These are phyloP conservation scores for Andrena dorsata DNA, from an alignment of 2,888 invertebrate species.

Conservation along the genomic window DNA sequence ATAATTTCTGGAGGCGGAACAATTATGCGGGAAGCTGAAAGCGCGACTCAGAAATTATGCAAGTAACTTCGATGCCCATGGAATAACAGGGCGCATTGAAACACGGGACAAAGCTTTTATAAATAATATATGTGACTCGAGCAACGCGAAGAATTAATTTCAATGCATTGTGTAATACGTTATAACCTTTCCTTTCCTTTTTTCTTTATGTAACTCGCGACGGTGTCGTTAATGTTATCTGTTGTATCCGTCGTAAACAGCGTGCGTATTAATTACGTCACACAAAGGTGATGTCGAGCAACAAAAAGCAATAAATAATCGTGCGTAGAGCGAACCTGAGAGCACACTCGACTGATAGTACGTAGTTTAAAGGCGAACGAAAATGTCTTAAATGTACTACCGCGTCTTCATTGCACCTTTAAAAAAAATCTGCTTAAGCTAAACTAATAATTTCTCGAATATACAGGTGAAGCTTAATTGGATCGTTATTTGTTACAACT, in stretches of 20 bases:
- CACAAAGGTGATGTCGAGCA: conserved; percentile 40
- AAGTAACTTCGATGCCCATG: not conserved
- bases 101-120: conserved; percentile 1
- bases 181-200: not conserved
- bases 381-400: not conserved
- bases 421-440: not conserved
- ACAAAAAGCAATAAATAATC: conserved; percentile 73
- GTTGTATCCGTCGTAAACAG: conserved; percentile 15
- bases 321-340: conserved; percentile 56
- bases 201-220: not conserved
- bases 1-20: not conserved
- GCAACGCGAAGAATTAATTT: conserved; percentile 6
- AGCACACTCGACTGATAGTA: conserved; percentile 71
- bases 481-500: not conserved
- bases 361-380: conserved; percentile 57
- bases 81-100: not conserved
- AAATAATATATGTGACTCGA: conserved; percentile 9
- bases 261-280: conserved; percentile 11
- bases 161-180: not conserved
- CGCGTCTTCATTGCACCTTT: conserved; percentile 20
- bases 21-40: not conserved
- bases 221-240: not conserved
- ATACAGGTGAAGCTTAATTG: not conserved
- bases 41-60: conserved; percentile 7
- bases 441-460: not conserved